phyloP scores from a whole-genome alignment of 2,113 vertebrate genomes.

The Vidua macroura region DNA sequence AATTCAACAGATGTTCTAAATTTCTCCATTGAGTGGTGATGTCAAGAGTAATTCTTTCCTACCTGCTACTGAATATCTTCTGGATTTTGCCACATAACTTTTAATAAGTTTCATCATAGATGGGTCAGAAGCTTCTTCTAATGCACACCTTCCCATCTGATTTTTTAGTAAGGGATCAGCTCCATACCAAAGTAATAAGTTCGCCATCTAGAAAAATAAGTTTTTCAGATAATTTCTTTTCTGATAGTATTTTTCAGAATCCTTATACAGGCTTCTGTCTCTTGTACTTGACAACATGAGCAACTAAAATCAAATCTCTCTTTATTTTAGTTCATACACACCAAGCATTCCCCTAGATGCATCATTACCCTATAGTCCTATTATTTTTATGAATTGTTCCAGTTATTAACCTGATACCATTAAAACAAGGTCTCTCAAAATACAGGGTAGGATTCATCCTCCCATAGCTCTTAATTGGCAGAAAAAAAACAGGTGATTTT shows the following conservation, averaged over 20 bases:
- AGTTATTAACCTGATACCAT: background rate
- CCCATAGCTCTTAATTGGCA: background rate
- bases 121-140: constrained; percentile 59
- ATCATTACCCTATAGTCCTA: background rate
- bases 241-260: background rate
- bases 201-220: constrained; percentile 63
- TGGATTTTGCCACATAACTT: background rate
- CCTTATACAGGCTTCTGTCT: background rate
- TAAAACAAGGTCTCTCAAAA: background rate
- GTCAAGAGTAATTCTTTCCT: constrained; percentile 3
- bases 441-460: background rate
- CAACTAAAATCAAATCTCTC: background rate
- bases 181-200: constrained; percentile 70
- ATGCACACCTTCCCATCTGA: constrained; percentile 61
- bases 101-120: constrained; percentile 64
- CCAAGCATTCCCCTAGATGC: background rate
- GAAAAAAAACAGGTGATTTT: background rate
- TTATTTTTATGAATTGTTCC: background rate
- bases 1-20: background rate
- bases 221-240: background rate
- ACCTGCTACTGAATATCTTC: constrained; percentile 45
- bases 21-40: background rate
- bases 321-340: background rate
- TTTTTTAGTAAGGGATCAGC: constrained; percentile 69
- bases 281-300: rapidly evolving